Conservation (phyloP, 1,140 invertebrate genomes). For the Drosophila athabasca region DNA sequence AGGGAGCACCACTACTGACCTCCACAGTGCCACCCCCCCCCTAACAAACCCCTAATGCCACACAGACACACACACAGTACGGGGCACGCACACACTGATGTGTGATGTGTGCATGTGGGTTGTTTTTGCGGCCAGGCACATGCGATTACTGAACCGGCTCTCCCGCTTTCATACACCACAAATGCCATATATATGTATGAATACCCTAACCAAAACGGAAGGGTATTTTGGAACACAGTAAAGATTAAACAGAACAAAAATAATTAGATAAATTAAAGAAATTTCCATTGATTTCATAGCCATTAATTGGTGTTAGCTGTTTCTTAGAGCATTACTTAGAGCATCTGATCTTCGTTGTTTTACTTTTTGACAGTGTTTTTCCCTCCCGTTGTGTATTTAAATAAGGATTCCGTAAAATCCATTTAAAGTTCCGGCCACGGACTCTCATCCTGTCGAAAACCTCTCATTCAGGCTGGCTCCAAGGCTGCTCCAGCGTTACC, state of each 20-base stretch:
- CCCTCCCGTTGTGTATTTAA: constrained; percentile 66
- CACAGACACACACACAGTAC: constrained; percentile 18
- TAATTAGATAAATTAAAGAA: too few relatives aligned
- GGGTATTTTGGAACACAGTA: not conserved
- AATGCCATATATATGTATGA: constrained; percentile 32
- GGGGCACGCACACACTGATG: constrained; percentile 21
- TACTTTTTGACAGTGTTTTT: not conserved
- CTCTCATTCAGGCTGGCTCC: not conserved
- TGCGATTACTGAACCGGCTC: constrained; percentile 67
- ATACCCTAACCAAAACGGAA: constrained; percentile 6
- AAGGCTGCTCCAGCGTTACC: constrained; percentile 19
- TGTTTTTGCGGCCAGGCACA: constrained; percentile 69
- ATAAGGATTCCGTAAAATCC: constrained; percentile 70
- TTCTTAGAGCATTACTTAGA: not conserved
- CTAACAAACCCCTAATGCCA: not conserved
- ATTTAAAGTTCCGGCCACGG: constrained; percentile 62
- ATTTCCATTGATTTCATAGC: not conserved
- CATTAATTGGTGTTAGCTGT: not conserved
- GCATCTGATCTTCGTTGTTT: constrained; percentile 15
- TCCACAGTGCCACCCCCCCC: constrained; percentile 19
- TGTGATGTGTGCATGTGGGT: constrained; percentile 42
- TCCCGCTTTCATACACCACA: constrained; percentile 48
- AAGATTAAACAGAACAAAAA: too few relatives aligned
- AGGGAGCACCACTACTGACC: constrained; percentile 53
- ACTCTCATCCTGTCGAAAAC: constrained; percentile 4